phyloP scores from a whole-genome alignment of 2,888 invertebrate genomes.

The Caenorhabditis auriculariae region DNA sequence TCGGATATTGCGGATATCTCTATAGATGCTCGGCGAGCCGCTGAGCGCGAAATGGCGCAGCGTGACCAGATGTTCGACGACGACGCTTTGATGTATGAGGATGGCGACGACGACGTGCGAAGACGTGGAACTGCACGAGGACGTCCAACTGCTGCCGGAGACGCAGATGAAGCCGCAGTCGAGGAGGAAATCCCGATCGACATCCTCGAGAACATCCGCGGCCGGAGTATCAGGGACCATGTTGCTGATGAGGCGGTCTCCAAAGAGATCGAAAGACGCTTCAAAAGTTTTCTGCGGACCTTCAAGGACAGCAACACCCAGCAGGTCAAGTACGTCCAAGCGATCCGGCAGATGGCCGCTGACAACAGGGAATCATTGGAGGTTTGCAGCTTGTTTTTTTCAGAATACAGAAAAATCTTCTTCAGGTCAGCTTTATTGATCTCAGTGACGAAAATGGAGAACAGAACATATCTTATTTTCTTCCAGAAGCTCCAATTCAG shows the following conservation, averaged over 20 bases:
- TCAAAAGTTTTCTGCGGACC: constrained; percentile 50
- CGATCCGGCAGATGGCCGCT: constrained; percentile 62
- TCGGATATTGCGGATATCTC: constrained; percentile 83
- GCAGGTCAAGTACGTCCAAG: constrained; percentile 51
- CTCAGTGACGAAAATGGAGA: constrained; percentile 79
- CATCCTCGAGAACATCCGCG: constrained; percentile 95
- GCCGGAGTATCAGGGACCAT: constrained; percentile 91
- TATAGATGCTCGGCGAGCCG: constrained; percentile 80
- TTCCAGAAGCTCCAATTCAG: constrained; percentile 88
- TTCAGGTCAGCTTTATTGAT: constrained; percentile 81
- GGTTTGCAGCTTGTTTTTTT: constrained; percentile 4
- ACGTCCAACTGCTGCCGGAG: constrained; percentile 10
- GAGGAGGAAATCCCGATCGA: constrained; percentile 76
- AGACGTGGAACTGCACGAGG: constrained; percentile 22
- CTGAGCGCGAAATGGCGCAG: constrained; percentile 83
- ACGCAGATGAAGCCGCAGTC: constrained; percentile 38
- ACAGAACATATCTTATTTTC: constrained; percentile 90
- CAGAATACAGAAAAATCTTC: background rate
- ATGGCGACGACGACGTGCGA: constrained; percentile 41
- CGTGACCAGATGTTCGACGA: constrained; percentile 75
- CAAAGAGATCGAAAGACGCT: constrained; percentile 89
- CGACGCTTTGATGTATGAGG: constrained; percentile 56
- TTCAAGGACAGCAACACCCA: constrained; percentile 46
- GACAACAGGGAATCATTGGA: constrained; percentile 78
- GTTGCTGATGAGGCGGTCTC: constrained; percentile 91